Conservation (phyloP, 2,797 vertebrate genomes). For the Lates japonicus region DNA sequence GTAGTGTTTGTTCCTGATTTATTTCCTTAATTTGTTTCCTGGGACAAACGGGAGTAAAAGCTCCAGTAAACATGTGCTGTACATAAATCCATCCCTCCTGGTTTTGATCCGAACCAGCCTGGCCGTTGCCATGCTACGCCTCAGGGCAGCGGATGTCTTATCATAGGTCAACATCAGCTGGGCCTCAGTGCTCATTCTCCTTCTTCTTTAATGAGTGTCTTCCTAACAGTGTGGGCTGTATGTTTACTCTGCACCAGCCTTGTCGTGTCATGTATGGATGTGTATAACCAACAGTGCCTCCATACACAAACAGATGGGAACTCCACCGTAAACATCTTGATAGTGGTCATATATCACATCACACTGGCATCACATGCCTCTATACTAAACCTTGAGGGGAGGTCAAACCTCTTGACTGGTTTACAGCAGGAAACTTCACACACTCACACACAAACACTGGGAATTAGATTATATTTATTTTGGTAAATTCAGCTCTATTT, state of each 20-base stretch:
- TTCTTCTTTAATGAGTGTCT: conserved; percentile 19
- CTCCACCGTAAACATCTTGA: conserved; percentile 7
- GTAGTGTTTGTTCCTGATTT: background rate
- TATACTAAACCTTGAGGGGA: background rate
- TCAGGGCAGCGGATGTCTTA: background rate
- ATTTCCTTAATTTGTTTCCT: background rate
- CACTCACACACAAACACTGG: background rate
- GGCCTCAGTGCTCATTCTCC: background rate
- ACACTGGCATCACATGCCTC: conserved; percentile 36
- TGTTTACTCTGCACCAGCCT: conserved; percentile 20
- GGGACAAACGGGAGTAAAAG: background rate
- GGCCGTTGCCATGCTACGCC: background rate
- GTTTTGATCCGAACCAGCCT: background rate
- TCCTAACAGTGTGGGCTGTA: conserved; percentile 49
- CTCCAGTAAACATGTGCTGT: background rate
- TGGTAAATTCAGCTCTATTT: too few relatives aligned
- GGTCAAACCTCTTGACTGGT: background rate
- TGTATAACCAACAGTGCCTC: background rate
- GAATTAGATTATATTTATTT: too few relatives aligned
- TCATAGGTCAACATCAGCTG: conserved; percentile 13
- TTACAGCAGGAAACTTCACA: background rate
- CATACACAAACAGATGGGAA: conserved; percentile 14
- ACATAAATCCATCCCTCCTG: background rate
- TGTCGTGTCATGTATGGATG: conserved; percentile 14
- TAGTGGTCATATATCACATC: conserved; percentile 24